phyloP scores from a whole-genome alignment of 2,113 vertebrate genomes.

The Pipra filicauda region DNA sequence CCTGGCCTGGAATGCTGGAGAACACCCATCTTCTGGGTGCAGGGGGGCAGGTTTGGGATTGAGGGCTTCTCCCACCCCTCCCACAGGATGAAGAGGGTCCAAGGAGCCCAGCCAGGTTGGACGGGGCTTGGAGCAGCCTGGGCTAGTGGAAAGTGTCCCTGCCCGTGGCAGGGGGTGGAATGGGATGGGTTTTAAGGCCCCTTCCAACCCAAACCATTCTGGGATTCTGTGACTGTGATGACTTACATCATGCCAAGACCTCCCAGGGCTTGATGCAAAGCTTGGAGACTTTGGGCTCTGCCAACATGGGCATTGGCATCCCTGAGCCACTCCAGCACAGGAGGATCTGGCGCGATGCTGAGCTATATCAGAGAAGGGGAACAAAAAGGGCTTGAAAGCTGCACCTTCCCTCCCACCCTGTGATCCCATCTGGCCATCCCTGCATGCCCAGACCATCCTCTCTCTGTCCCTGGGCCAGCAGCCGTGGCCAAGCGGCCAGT shows the following conservation, averaged over 20 bases:
- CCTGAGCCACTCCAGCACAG: accelerated
- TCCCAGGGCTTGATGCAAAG: not conserved
- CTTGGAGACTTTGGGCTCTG: no score
- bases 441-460: not conserved
- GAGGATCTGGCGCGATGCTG: accelerated
- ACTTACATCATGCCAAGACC: accelerated
- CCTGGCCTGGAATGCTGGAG: not conserved
- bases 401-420: not conserved
- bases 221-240: accelerated
- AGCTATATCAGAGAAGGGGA: not conserved
- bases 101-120: not conserved
- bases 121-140: not conserved
- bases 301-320: not conserved
- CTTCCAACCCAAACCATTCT: not conserved
- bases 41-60: accelerated
- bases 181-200: not conserved
- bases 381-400: not conserved
- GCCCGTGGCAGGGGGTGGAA: not conserved
- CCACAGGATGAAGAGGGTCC: accelerated
- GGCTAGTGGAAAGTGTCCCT: not conserved
- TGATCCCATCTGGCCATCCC: conserved; percentile 13
- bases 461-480: not conserved
- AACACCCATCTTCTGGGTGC: accelerated
- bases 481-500: not conserved
- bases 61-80: not conserved